phyloP scores from a whole-genome alignment of 2,888 invertebrate species.

The Seladonia tumulorum region DNA sequence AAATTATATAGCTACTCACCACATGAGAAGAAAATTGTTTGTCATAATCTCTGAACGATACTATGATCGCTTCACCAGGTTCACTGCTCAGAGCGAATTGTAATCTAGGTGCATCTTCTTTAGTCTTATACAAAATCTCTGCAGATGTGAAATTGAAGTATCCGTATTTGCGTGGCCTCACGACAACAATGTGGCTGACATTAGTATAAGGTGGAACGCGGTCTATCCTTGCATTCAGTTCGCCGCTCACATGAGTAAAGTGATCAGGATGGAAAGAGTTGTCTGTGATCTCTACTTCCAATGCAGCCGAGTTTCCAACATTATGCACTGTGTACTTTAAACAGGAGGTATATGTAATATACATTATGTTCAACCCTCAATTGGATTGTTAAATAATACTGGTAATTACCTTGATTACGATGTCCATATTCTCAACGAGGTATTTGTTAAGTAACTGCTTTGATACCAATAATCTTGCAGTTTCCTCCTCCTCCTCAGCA shows the following conservation, averaged over 20 bases:
- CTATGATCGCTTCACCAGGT: conserved; percentile 98
- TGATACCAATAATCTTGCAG: conserved; percentile 94
- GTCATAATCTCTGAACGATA: conserved; percentile 96
- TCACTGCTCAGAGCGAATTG: conserved; percentile 90
- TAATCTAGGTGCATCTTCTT: conserved; percentile 92
- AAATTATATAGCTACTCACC: conserved; percentile 84
- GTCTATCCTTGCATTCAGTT: conserved; percentile 92
- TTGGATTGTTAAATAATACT: background rate
- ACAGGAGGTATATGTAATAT: conserved; percentile 16
- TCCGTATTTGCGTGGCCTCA: conserved; percentile 95
- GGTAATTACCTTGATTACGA: conserved; percentile 90
- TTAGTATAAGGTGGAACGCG: conserved; percentile 97
- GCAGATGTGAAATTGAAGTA: conserved; percentile 99
- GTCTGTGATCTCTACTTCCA: conserved; percentile 95
- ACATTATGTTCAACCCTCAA: background rate
- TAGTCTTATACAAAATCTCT: conserved; percentile 94
- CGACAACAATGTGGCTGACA: conserved; percentile 96
- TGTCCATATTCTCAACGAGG: conserved; percentile 97
- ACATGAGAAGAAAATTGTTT: conserved; percentile 98
- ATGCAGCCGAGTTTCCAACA: conserved; percentile 95
- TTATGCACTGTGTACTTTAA: conserved; percentile 94
- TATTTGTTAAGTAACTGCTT: conserved; percentile 98
- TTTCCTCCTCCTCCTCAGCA: conserved; percentile 88
- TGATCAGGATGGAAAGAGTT: conserved; percentile 96
- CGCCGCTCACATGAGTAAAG: conserved; percentile 95